These are phyloP conservation scores for Gasterosteus nipponicus DNA, from an alignment of 2,113 vertebrate genomes.

Conservation along the genomic window DNA sequence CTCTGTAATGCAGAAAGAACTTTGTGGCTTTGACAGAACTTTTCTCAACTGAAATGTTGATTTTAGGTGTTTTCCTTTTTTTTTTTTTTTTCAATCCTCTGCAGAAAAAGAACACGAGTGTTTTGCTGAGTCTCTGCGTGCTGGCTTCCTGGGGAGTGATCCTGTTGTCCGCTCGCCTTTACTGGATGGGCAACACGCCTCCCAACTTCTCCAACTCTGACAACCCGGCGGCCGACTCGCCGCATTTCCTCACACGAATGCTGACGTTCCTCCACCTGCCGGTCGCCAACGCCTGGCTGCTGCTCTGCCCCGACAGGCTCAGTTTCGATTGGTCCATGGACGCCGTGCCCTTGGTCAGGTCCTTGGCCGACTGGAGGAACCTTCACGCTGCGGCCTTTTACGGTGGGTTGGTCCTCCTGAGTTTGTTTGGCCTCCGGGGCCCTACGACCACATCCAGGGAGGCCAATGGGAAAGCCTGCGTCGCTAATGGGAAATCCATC, in stretches of 20 bases:
- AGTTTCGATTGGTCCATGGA: conserved; percentile 99
- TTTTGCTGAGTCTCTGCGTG: conserved; percentile 86
- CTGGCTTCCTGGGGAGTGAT: conserved; percentile 89
- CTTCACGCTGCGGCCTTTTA: conserved; percentile 94
- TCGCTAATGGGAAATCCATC: conserved; percentile 88
- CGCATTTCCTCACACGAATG: conserved; percentile 86
- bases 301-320: conserved; percentile 94
- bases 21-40: conserved; percentile 20
- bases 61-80: conserved; percentile 33
- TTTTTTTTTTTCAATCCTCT: conserved; percentile 35
- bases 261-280: conserved; percentile 96
- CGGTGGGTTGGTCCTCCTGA: conserved; percentile 84
- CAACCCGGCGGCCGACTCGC: conserved; percentile 95
- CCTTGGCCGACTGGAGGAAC: conserved; percentile 92
- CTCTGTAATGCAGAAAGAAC: conserved; percentile 16
- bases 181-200: conserved; percentile 99
- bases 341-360: conserved; percentile 92
- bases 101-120: conserved; percentile 87
- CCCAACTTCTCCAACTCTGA: conserved; percentile 99
- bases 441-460: conserved; percentile 76
- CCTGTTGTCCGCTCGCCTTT: conserved; percentile 90
- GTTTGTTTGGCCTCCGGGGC: conserved; percentile 83
- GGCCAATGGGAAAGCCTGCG: conserved; percentile 82
- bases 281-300: conserved; percentile 92
- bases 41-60: conserved; percentile 30